Evolutionary conservation across 2,113 vertebrate genomes (phyloP).

Genomic region (Scalopus aquaticus): DNA sequence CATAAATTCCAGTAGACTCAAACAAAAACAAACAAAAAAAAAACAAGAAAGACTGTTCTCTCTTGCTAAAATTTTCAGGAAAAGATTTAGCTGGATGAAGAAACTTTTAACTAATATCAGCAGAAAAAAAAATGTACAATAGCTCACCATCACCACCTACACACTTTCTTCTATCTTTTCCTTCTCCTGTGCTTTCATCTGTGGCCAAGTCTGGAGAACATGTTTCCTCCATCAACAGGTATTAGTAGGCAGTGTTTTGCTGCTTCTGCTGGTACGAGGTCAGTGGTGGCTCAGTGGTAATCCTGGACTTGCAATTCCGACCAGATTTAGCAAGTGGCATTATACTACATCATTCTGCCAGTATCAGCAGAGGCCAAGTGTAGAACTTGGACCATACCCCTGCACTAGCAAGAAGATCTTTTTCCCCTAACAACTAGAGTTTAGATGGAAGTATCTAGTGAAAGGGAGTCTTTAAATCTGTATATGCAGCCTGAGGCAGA

Average conservation of each 20-base stretch:
- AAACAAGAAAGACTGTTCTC: not conserved
- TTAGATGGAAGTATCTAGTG: accelerated
- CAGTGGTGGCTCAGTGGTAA: no score
- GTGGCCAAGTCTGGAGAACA: not conserved
- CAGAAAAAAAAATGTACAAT: not conserved
- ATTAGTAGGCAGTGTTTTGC: no score
- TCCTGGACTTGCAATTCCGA: not conserved
- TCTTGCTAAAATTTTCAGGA: not conserved
- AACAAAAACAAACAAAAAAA: not conserved
- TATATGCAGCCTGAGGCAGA: not conserved
- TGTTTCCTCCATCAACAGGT: no score
- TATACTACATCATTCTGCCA: not conserved
- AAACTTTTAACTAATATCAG: not conserved
- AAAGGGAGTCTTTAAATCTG: not conserved
- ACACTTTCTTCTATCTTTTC: not conserved
- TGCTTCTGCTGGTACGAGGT: no score
- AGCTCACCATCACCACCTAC: not conserved
- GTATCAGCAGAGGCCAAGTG: not conserved
- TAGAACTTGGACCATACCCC: not conserved
- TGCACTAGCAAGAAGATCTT: not conserved
- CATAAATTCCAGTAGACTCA: not conserved
- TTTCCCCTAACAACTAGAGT: not conserved
- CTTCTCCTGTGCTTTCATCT: no score
- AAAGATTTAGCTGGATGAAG: not conserved
- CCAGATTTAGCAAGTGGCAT: not conserved